phyloP scores from a whole-genome alignment of 2,113 vertebrate genomes.

The Trachemys scripta region DNA sequence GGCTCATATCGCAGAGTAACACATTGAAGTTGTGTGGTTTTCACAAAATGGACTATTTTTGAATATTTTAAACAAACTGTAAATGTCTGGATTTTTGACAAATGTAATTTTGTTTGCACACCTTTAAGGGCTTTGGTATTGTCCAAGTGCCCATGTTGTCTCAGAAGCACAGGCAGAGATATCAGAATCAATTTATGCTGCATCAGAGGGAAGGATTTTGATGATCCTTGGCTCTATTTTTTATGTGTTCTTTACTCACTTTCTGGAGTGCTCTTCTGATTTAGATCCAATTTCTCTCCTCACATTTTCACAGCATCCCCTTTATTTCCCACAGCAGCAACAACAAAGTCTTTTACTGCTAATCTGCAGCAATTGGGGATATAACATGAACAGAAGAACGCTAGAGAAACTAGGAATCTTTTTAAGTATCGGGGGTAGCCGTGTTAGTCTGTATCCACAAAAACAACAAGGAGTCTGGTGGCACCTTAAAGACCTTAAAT shows the following conservation, averaged over 20 bases:
- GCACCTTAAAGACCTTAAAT: too few species aligned
- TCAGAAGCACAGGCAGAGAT: neutral
- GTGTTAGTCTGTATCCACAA: too few species aligned
- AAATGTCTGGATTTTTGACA: rapidly evolving
- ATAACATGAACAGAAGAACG: constrained; percentile 8
- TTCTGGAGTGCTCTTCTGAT: neutral
- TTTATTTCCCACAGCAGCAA: neutral
- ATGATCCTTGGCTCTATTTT: neutral
- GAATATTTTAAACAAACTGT: rapidly evolving
- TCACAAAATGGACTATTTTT: neutral
- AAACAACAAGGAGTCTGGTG: too few species aligned
- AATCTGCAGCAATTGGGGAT: neutral
- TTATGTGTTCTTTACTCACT: neutral
- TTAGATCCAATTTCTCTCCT: neutral
- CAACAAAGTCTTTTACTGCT: neutral
- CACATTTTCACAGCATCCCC: neutral
- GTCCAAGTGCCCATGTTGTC: neutral
- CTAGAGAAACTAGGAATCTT: neutral
- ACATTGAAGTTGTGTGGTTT: rapidly evolving
- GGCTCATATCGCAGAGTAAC: neutral
- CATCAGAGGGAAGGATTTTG: neutral
- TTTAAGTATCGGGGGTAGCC: too few species aligned
- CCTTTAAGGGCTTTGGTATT: too few species aligned
- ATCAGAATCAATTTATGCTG: neutral
- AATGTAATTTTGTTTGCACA: rapidly evolving